Conservation (phyloP, 2,113 vertebrate genomes). For the Polypterus senegalus region DNA sequence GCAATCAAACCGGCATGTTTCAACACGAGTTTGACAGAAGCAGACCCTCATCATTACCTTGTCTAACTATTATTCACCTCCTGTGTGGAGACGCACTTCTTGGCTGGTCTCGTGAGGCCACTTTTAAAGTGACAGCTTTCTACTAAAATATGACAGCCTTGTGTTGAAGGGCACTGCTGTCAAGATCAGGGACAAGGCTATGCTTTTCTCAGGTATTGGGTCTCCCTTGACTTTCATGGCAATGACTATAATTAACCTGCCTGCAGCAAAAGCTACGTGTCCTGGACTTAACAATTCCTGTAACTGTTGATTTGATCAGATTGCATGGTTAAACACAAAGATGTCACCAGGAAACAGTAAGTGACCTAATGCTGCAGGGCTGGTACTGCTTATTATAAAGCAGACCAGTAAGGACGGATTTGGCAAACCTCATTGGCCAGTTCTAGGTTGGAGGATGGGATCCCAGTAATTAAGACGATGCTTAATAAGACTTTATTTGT, state of each 20-base stretch:
- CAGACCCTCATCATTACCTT: conserved; percentile 39
- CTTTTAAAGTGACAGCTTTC: conserved; percentile 24
- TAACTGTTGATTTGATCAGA: too few species aligned
- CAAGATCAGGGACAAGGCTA: conserved; percentile 18
- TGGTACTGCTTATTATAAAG: too few species aligned
- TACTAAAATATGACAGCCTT: conserved; percentile 33
- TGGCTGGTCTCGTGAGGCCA: conserved; percentile 7
- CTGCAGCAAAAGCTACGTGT: conserved; percentile 1
- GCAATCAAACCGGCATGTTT: conserved; percentile 44
- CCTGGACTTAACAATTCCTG: too few species aligned
- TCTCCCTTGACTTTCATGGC: conserved; percentile 16
- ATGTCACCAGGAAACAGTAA: too few species aligned
- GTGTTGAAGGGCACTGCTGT: conserved; percentile 23
- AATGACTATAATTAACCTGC: conserved; percentile 2
- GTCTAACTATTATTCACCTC: conserved; percentile 36
- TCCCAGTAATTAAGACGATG: too few species aligned
- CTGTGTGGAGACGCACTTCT: conserved; percentile 20
- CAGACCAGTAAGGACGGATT: too few species aligned
- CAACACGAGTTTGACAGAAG: conserved; percentile 36
- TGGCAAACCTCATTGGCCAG: too few species aligned
- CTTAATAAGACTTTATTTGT: too few species aligned
- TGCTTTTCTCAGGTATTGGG: conserved; percentile 26
- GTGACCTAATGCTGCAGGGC: too few species aligned
- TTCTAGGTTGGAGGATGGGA: too few species aligned
- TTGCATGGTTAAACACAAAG: too few species aligned